Evolutionary conservation across 2,113 vertebrate species (phyloP), one percentile per base, ranked within the genome.

Genomic region (Aepyceros melampus): DNA sequence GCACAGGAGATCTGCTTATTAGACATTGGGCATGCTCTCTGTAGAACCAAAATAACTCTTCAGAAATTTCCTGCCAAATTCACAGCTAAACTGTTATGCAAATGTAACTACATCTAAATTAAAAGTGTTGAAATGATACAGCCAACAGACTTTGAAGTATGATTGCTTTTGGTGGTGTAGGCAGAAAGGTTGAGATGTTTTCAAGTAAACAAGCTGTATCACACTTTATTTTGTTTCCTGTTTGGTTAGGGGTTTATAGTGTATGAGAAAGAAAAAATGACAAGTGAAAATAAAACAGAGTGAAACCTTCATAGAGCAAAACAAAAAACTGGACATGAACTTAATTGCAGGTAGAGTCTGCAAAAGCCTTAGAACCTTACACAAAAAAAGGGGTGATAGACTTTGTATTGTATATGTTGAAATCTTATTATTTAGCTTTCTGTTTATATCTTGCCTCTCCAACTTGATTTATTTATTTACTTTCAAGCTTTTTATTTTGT

Each of bases 101-200:
- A 98, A 98, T 98, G 89, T 95, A 98, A 97, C 90, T 98, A 96
- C 94, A 96, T 97, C 92, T 97, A 97, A 98, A 98, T 98, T 97
- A 96, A 98, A 97, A 97, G 90, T 94, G 81, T 85, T 92, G 94
- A 95, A 67, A 97, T 55, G 84, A 79, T 94, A 87, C 84, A 97
- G 88, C 91, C 91, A 97, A 97, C 92, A 94, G 40, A 96, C 55
- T 74, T 93, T 71, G 84, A 94, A 96, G 62, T 87, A 87, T 92
- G 84, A 97, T 89, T 94, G 74, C 51, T 97, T 97, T 96, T 36
- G 13, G n/a, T 92, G 83, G n/a, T 95, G n/a, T 85, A 94, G 62
- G 64, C 78, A 76, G 31, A 95, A 96, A 95, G 92, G 58, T 93
- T 76, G 62, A 12, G 58, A 89, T 64, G 16, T 91, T 96, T 97